phyloP scores from a whole-genome alignment of 2,888 invertebrate species.

The Pristionchus arcanus region DNA sequence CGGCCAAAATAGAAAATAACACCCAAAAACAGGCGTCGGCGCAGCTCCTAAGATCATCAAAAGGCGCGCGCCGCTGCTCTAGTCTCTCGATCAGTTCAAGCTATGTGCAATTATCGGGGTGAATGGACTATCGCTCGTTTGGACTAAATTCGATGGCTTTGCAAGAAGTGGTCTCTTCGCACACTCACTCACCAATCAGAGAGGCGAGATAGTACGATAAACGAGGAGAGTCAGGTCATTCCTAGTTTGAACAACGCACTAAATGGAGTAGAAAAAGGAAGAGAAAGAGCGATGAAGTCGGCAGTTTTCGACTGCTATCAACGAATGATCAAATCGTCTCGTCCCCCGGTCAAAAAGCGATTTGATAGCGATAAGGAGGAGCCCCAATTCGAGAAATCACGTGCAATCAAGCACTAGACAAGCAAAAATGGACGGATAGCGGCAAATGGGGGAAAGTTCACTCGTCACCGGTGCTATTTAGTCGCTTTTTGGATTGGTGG shows the following conservation, averaged over 20 bases:
- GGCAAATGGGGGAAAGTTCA: not conserved
- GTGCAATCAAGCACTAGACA: not conserved
- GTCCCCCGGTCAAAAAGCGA: not conserved
- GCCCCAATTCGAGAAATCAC: conserved; percentile 8
- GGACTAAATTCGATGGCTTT: no score
- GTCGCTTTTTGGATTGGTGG: not conserved
- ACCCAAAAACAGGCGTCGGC: no score
- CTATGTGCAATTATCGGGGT: conserved; percentile 9
- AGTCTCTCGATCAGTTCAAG: not conserved
- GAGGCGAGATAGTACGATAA: no score
- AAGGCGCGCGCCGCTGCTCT: no score
- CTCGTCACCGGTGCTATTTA: not conserved
- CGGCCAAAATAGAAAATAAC: no score
- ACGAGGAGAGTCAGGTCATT: no score
- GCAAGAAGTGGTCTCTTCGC: not conserved
- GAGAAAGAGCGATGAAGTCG: not conserved
- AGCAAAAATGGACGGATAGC: conserved; percentile 1
- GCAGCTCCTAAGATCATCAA: no score
- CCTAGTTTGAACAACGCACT: not conserved
- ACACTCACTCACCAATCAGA: not conserved
- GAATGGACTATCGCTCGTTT: not conserved
- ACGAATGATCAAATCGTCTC: not conserved
- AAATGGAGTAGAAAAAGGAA: not conserved
- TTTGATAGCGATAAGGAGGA: not conserved
- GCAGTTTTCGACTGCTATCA: not conserved